phyloP scores from a whole-genome alignment of 2,113 vertebrate species.

The Xenotilapia caudafasciata region DNA sequence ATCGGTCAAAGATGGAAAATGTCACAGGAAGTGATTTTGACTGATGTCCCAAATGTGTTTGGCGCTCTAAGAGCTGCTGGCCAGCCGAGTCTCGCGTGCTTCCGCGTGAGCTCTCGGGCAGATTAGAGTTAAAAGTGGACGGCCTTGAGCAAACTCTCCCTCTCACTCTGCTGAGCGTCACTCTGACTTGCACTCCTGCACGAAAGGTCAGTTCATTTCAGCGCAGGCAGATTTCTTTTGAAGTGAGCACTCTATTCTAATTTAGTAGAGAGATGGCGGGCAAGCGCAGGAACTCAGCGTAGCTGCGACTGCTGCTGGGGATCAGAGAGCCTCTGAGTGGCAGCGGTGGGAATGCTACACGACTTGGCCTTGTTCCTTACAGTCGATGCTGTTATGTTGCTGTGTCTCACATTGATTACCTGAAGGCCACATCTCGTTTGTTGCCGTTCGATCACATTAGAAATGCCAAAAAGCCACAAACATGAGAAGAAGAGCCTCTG shows the following conservation, averaged over 20 bases:
- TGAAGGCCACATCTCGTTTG: not conserved
- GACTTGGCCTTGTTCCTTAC: not conserved
- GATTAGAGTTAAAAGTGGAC: constrained; percentile 4
- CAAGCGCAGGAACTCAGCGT: not conserved
- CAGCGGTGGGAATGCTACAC: not conserved
- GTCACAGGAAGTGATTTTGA: not conserved
- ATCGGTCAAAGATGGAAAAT: not conserved
- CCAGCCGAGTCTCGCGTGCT: not conserved
- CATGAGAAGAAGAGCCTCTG: not conserved
- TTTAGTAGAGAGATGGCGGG: not conserved
- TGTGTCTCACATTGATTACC: not conserved
- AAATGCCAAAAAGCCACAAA: not conserved
- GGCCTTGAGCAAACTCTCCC: not conserved
- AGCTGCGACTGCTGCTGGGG: not conserved
- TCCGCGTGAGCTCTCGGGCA: not conserved
- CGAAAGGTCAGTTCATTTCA: constrained; percentile 31
- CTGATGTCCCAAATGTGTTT: not conserved
- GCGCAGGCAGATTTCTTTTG: constrained; percentile 3
- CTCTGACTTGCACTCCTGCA: constrained; percentile 1
- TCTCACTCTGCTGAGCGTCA: not conserved
- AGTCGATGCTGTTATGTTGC: not conserved
- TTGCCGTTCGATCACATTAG: not conserved
- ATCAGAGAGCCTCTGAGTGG: not conserved
- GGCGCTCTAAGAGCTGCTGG: not conserved
- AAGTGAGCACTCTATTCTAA: constrained; percentile 30